Evolutionary conservation across 2,888 invertebrate species (phyloP).

Genomic region (Lochmaea crataegi): DNA sequence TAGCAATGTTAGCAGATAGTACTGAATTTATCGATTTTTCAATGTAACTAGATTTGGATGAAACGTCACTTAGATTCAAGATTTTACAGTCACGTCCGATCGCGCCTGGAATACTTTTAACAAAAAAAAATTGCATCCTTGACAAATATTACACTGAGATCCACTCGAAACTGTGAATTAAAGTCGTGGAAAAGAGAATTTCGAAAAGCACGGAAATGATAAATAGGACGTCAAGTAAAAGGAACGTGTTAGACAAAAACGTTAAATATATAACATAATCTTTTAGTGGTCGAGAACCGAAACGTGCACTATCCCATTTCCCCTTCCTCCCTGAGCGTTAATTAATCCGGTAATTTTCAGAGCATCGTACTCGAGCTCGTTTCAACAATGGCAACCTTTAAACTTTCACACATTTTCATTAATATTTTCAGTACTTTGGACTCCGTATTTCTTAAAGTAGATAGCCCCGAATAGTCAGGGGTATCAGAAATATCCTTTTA

Average conservation of each 20-base stretch:
- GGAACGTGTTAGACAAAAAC: conserved; percentile 39
- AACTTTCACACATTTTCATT: conserved; percentile 36
- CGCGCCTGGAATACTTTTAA: background rate
- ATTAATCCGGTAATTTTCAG: conserved; percentile 38
- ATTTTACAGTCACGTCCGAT: background rate
- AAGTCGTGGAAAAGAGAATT: conserved; percentile 8
- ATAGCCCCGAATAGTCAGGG: too few species aligned
- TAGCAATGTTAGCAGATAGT: too few species aligned
- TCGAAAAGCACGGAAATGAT: conserved; percentile 29
- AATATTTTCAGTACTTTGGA: conserved; percentile 14
- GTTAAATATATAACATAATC: conserved; percentile 37
- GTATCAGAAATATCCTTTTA: background rate
- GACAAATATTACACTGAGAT: conserved; percentile 22
- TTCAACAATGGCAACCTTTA: conserved; percentile 37
- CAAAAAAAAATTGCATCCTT: background rate
- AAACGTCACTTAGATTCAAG: background rate
- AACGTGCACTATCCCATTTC: conserved; percentile 32
- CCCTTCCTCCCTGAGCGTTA: conserved; percentile 32
- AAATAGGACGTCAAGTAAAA: conserved; percentile 25
- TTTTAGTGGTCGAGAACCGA: conserved; percentile 28
- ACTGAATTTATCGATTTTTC: too few species aligned
- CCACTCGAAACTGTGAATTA: conserved; percentile 29
- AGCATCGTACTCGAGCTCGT: conserved; percentile 32
- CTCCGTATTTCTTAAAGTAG: background rate
- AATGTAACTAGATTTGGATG: too few species aligned